phyloP scores from a whole-genome alignment of 2,888 invertebrate genomes.

The Troides aeacus region DNA sequence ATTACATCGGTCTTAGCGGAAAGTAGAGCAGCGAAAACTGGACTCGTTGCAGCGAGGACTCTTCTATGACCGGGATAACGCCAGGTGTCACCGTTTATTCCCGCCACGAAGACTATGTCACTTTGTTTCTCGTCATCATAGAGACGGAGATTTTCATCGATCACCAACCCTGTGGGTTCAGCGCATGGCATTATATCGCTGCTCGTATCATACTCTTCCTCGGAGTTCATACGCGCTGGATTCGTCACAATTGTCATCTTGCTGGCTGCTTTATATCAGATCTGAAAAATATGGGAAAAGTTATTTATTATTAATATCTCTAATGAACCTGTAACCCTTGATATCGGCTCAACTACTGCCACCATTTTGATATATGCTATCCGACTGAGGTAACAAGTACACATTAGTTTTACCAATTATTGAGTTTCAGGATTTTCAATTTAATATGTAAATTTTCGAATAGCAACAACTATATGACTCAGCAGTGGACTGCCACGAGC shows the following conservation, averaged over 20 bases:
- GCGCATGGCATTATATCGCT: constrained; percentile 39
- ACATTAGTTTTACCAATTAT: no score
- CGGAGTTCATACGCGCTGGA: constrained; percentile 54
- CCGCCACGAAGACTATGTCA: constrained; percentile 83
- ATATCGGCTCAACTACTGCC: no score
- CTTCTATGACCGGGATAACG: constrained; percentile 84
- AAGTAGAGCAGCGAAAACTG: constrained; percentile 82
- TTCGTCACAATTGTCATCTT: constrained; percentile 75
- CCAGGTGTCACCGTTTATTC: constrained; percentile 82
- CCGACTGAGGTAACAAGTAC: no score
- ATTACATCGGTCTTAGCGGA: constrained; percentile 67
- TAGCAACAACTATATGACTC: no score
- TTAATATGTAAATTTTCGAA: no score
- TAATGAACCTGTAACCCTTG: no score
- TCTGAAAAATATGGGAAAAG: constrained; percentile 49
- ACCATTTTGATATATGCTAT: no score
- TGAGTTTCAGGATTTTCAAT: not conserved
- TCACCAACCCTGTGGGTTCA: constrained; percentile 40
- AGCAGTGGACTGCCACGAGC: no score
- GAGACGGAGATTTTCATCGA: constrained; percentile 57
- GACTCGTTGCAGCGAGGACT: constrained; percentile 81
- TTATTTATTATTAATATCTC: not conserved
- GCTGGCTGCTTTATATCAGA: constrained; percentile 36
- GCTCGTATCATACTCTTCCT: constrained; percentile 53
- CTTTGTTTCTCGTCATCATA: constrained; percentile 79